Evolutionary conservation across 2,113 vertebrate genomes (phyloP), one percentile per base, ranked within the genome.

Genomic region (Tautogolabrus adspersus): DNA sequence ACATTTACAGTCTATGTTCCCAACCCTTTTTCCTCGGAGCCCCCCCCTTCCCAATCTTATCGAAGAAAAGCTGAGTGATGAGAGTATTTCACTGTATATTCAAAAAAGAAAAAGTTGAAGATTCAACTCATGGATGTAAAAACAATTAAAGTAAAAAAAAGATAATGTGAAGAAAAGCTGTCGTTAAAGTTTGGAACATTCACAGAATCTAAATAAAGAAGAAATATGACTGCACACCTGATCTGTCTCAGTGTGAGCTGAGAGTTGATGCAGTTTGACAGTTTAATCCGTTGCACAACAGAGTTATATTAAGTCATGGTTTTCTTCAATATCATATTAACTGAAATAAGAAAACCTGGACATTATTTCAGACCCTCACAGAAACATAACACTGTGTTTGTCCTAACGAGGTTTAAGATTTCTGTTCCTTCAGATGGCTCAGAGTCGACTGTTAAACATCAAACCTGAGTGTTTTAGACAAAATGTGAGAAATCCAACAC

Each of bases 341-440:
- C 56, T 57, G 4, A 46, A 37, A 60, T 60, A 42, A 66, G 23
- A 46, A 46, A 30, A 59, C 64, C 46, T 72, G 37, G 44, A 30
- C 21, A 42, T 58, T 18, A 51, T 78, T 51, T 21, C 38, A 51
- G 16, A n/a, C 1, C 52, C 34, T 42, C 40, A 70, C 23, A 23
- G 21, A 71, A 26, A 70, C 52, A 42, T 0, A 16, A 56, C 2
- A 57, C 59, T 11, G 22, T 37, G 12, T 37, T 11, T 12, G 40
- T 54, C 21, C 21, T 23, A 52, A 38, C 21, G 19, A 18, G 5
- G 1, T 74, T 65, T 74, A 16, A 57, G 5, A 30, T 49, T 69
- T 56, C 16, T 2, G 38, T 63, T 55, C 47, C 6, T 0, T 63
- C 19, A 19, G 38, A 44, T 23, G 23, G 19, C 8, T 10, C 13